Percentiles rank a stretch among this genome's conserved stretches.
Conservation (phyloP, 2,797 vertebrate species). For the Discoglossus pictus region DNA sequence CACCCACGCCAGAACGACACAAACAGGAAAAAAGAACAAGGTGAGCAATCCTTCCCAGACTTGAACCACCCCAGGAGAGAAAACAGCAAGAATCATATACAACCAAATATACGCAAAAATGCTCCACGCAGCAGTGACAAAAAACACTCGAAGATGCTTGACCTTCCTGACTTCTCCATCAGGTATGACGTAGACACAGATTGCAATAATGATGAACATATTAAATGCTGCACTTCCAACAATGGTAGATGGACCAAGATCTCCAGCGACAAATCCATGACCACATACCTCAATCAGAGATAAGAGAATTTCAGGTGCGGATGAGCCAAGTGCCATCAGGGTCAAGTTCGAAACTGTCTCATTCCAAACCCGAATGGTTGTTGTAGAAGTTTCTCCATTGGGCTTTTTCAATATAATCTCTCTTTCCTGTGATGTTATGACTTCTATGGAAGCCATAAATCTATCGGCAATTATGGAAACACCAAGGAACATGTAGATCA, state of each 20-base stretch:
- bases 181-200: constrained; percentile 93
- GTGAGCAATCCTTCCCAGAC: constrained; percentile 97
- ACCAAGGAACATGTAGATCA: constrained; percentile 99
- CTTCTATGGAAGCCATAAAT: constrained; percentile 98
- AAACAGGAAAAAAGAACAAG: constrained; percentile 93
- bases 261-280: constrained; percentile 89
- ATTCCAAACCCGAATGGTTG: constrained; percentile 94
- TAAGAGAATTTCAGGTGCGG: constrained; percentile 93
- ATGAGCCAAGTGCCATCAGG: constrained; percentile 96
- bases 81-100: constrained; percentile 97
- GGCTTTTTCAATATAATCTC: constrained; percentile 92
- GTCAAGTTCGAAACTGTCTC: constrained; percentile 98
- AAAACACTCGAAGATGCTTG: constrained; percentile 96
- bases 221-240: constrained; percentile 98
- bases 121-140: constrained; percentile 95
- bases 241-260: constrained; percentile 92
- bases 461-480: constrained; percentile 98
- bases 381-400: constrained; percentile 93
- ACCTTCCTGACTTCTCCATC: constrained; percentile 94
- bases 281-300: constrained; percentile 95
- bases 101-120: constrained; percentile 98
- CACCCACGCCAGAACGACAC: constrained; percentile 93
- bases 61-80: constrained; percentile 95
- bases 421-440: constrained; percentile 96
- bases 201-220: constrained; percentile 97